Base-by-base conservation (phyloP, 2,797 vertebrate genomes). In the Hypotaenidia philippensis region DNA sequence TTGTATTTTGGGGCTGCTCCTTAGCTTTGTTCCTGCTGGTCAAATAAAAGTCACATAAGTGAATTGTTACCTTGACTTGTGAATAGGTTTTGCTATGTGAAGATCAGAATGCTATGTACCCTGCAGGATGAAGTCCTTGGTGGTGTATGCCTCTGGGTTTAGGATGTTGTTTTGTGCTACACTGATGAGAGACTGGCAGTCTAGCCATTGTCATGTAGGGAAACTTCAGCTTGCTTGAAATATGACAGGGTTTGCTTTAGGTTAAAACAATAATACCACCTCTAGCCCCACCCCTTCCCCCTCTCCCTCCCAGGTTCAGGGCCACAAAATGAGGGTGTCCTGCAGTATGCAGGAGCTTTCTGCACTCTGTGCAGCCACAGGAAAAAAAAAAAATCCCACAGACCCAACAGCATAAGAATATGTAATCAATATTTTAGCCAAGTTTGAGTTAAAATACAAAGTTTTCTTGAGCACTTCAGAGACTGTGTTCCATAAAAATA, bases 11-110 rank as follows among this genome's bases (percentile, higher is more conserved):
- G 2, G 2, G 5, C 52, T 53, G 5, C 12, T 81, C 5, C 14
- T 63, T 47, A n/a, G 19, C 31, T 83, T 32, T 81, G n/a, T 34
- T 5, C 14, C 27, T 56, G 15, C n/a, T 44, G 34, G 71, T 83
- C 27, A 81, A 56, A 71, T 64, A 59, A 71, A 71, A 27, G 14
- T 80, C 40, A 44, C 13, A 75, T 60, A 26, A 45, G 29, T 44
- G 13, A 5, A 1, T 49, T 0, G 0, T 74, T 72, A 13, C 26
- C 27, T 45, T 72, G 40, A 52, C 16, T 78, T 3, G 4, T 6
- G 11, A 38, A 18, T 59, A 55, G 10, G 1, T 52, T 27, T 76
- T 71, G 18, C 40, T 77, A 1, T 36, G 13, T 66, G 50, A 44
- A 70, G 23, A 49, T 71, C 9, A 64, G 40, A 69, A 36, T 78